Conservation (phyloP, 2,888 invertebrate species). For the Congeria kusceri region DNA sequence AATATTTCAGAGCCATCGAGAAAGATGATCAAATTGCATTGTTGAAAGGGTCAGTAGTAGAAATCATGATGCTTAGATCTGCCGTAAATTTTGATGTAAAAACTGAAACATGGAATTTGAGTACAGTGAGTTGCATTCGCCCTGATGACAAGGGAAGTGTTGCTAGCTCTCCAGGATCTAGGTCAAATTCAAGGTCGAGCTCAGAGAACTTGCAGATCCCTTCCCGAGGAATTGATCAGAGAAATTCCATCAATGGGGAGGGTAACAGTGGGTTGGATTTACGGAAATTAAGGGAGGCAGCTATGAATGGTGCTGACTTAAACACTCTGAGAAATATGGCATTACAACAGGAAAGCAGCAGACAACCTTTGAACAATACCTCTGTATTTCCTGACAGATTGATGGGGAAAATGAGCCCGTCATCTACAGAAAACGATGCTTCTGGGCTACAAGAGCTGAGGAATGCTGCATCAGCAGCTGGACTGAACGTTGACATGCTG, state of each 20-base stretch:
- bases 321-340: constrained; percentile 47
- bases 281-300: constrained; percentile 42
- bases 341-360: neutral
- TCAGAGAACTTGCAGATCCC: constrained; percentile 3
- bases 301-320: constrained; percentile 48
- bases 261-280: constrained; percentile 30
- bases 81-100: constrained; percentile 80
- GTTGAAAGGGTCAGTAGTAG: constrained; percentile 82
- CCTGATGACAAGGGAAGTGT: neutral
- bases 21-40: constrained; percentile 96
- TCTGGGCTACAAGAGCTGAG: constrained; percentile 16
- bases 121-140: constrained; percentile 67
- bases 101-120: constrained; percentile 78
- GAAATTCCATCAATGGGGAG: too few relatives aligned
- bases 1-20: constrained; percentile 95
- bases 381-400: neutral
- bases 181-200: constrained; percentile 2
- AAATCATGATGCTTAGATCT: constrained; percentile 82
- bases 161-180: constrained; percentile 13
- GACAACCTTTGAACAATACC: neutral
- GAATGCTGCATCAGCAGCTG: constrained; percentile 44
- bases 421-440: neutral
- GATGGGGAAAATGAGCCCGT: neutral
- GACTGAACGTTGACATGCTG: constrained; percentile 45
- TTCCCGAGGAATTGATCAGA: neutral